These are phyloP conservation scores for Lycopodina hypogea DNA, from an alignment of 37 sponge, comb jelly and placozoan species.

Conservation along the genomic window DNA sequence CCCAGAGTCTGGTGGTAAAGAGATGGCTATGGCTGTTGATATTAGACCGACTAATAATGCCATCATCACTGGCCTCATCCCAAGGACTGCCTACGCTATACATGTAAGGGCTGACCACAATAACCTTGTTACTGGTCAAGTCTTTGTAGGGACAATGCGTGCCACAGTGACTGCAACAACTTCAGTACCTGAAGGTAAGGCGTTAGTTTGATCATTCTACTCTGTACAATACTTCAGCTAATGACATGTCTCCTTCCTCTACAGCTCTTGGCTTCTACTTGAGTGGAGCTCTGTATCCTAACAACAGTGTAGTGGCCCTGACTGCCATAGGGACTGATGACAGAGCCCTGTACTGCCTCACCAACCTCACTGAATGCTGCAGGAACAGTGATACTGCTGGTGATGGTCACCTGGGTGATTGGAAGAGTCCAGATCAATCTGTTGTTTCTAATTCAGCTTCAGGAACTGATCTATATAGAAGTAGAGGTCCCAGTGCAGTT, in stretches of 20 bases:
- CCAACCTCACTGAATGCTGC: neutral
- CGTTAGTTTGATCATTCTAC: neutral
- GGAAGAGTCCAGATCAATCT: neutral
- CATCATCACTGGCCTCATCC: slow-evolving; percentile 16
- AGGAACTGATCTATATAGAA: neutral
- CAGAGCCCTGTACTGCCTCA: slow-evolving; percentile 22
- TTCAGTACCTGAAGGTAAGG: neutral
- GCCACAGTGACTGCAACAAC: neutral
- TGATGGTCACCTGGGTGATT: neutral
- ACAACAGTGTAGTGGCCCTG: slow-evolving; percentile 24
- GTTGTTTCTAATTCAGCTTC: neutral
- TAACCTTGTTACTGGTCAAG: neutral
- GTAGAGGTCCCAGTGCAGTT: slow-evolving; percentile 7
- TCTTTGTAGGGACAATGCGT: no score
- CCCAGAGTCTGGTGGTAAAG: neutral
- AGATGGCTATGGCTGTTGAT: neutral
- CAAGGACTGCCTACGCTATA: slow-evolving; percentile 12
- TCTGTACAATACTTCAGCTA: neutral
- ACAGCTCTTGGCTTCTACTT: neutral
- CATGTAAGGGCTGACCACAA: neutral
- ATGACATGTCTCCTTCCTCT: neutral
- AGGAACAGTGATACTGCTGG: neutral
- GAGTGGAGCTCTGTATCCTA: neutral
- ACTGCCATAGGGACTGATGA: slow-evolving; percentile 13
- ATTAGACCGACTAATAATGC: no score